Evolutionary conservation across 64 coral and sea anemone genomes (phyloP), one percentile per base, ranked within the genome.

Genomic region (Catalaphyllia jardinei): DNA sequence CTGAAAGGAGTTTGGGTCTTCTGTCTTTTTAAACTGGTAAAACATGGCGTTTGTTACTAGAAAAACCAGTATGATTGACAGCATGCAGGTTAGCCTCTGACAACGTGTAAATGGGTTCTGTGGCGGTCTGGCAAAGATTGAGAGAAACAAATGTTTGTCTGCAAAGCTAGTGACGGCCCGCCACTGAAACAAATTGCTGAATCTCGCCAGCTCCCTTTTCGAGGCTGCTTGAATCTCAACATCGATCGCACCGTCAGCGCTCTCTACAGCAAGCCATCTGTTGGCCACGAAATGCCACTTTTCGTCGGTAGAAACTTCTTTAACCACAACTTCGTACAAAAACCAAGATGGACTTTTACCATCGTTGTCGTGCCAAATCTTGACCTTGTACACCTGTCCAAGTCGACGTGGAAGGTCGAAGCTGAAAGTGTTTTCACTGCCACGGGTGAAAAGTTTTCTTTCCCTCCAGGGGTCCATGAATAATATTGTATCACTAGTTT

Each of bases 1-100:
- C 17, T 89, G 49, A 75, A 96, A 80, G 30, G 91, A 88, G 50
- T 51, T 38, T 16, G 86, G 69, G 7, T 31, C 74, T 29, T 49
- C 27, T 33, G 74, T n/a, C 10, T 76, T 67, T 39, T 88, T 77
- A 46, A 88, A 29, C 35, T 81, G 65, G 60, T 93, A 96, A 46
- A 96, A 96, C 91, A 96, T 87, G 10, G 94, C 94, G 46, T 87
- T 93, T 3, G 91, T 79, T 74, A 96, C 73, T 76, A 96, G 86
- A 0, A 88, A 77, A 86, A 83, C 79, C 8, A 96, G 64, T 1
- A 89, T 76, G 20, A 96, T 93, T 74, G 82, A 93, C 49, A 93
- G 30, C 27, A 88, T 90, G 67, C 91, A 96, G 24, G 94, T 89
- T 24, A 96, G 52, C 0, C 94, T 87, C 51, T 96, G 94, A 29